phyloP scores from a whole-genome alignment of 2,113 vertebrate genomes.

The Phaethon lepturus region DNA sequence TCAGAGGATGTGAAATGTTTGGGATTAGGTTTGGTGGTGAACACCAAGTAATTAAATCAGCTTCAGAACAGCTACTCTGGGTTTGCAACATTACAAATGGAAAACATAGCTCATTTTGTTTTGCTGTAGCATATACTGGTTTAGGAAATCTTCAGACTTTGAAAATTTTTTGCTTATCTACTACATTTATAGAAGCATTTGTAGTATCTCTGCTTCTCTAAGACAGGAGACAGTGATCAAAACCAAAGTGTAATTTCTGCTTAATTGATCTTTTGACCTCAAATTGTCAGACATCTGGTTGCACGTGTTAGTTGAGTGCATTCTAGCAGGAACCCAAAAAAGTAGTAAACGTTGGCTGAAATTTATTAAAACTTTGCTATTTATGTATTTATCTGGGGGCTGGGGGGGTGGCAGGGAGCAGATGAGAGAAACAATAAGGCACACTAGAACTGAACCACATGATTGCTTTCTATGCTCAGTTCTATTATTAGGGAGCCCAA shows the following conservation, averaged over 20 bases:
- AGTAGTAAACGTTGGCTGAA: background rate
- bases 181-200: background rate
- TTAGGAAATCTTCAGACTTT: background rate
- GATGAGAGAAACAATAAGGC: background rate
- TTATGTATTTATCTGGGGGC: background rate
- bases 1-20: background rate
- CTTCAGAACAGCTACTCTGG: background rate
- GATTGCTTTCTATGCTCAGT: background rate
- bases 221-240: background rate
- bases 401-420: background rate
- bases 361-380: background rate
- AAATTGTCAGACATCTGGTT: background rate
- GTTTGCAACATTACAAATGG: background rate
- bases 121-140: background rate
- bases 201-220: background rate
- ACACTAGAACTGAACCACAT: background rate
- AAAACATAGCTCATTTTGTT: background rate
- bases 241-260: background rate
- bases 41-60: background rate
- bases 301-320: background rate
- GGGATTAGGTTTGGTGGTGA: background rate
- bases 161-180: background rate
- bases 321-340: background rate
- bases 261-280: background rate
- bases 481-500: background rate